A percentile compares a stretch with the other conserved stretches of the same genome.
Conservation (phyloP, 2,888 invertebrate genomes). For the Pachymerium ferrugineum region DNA sequence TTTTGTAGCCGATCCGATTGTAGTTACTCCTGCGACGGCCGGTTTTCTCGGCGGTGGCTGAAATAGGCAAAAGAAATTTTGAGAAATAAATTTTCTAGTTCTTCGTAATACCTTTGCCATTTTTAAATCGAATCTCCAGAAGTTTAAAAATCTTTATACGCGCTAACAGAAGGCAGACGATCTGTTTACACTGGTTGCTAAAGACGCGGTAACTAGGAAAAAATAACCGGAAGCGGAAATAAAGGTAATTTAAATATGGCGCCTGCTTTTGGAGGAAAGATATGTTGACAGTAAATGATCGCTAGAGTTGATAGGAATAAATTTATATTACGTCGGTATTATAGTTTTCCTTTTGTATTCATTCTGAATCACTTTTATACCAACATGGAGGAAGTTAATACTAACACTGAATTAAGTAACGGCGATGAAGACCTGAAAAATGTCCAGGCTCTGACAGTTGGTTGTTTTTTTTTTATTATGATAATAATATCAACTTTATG, state of each 20-base stretch:
- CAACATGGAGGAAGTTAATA: neutral
- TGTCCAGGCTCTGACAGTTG: neutral
- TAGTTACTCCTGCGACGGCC: neutral
- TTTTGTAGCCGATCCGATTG: neutral
- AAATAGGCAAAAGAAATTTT: neutral
- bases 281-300: neutral
- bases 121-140: neutral
- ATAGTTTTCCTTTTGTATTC: neutral
- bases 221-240: neutral
- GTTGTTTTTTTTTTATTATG: neutral
- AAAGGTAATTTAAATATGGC: neutral
- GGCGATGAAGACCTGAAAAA: neutral
- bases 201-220: neutral
- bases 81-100: neutral
- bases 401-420: neutral
- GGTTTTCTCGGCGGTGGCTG: slow-evolving; percentile 3
- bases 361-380: neutral
- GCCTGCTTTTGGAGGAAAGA: neutral
- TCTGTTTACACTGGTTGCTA: neutral
- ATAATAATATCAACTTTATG: neutral
- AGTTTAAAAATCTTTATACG: neutral
- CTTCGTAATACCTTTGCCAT: neutral
- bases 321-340: neutral
- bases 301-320: neutral
- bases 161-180: neutral